These are phyloP conservation scores for Platichthys stellatus DNA, from an alignment of 2,113 vertebrate genomes.

Conservation along the genomic window DNA sequence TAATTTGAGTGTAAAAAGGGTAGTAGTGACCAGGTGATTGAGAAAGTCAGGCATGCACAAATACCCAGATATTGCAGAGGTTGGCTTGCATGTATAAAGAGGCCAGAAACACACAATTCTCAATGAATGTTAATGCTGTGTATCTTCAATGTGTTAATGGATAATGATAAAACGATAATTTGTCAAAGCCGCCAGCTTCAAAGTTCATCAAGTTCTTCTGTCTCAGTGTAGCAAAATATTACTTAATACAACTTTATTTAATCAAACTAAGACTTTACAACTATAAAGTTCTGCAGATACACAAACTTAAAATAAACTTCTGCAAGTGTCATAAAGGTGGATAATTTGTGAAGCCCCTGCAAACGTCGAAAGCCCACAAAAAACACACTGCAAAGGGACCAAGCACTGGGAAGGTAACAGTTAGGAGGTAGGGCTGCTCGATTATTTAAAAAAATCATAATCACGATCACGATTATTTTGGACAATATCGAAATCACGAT, in stretches of 20 bases:
- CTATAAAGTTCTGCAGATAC: too few relatives aligned
- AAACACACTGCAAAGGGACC: not conserved
- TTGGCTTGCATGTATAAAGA: conserved; percentile 2
- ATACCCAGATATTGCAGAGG: not conserved
- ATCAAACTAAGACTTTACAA: not conserved
- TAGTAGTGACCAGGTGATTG: not conserved
- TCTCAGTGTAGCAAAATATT: not conserved
- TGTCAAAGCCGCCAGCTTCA: not conserved
- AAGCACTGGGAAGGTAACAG: not conserved
- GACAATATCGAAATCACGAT: too few relatives aligned
- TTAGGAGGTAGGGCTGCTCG: not conserved
- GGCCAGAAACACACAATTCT: not conserved
- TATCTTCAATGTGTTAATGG: not conserved
- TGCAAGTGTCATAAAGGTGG: not conserved
- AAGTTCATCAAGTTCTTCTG: not conserved
- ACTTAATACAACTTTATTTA: not conserved
- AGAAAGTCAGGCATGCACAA: not conserved
- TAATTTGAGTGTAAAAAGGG: not conserved
- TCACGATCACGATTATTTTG: too few relatives aligned
- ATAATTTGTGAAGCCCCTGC: not conserved
- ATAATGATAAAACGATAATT: not conserved
- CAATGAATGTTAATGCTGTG: not conserved
- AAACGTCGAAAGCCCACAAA: not conserved
- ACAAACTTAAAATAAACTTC: not conserved
- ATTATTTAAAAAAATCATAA: too few relatives aligned